phyloP scores from a whole-genome alignment of 2,797 vertebrate genomes.

The Pangasius macronema region DNA sequence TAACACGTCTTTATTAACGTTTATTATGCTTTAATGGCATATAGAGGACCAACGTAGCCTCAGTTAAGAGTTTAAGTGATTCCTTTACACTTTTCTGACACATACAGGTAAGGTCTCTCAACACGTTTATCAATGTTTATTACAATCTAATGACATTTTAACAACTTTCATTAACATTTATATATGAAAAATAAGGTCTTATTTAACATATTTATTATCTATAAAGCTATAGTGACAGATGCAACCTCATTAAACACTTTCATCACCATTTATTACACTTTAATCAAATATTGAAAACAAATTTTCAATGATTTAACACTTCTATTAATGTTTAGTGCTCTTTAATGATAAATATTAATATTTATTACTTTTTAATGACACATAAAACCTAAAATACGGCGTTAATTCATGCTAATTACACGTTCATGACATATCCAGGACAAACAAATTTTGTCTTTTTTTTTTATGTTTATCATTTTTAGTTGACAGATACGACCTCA shows the following conservation, averaged over 20 bases:
- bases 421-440: not conserved
- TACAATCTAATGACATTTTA: not conserved
- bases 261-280: no score
- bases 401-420: not conserved
- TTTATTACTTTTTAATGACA: not conserved
- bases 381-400: not conserved
- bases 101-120: not conserved
- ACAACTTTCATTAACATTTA: not conserved
- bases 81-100: not conserved
- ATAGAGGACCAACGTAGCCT: not conserved
- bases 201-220: not conserved
- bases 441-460: not conserved
- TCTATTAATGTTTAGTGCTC: not conserved
- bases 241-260: no score
- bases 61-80: no score
- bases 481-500: not conserved
- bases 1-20: not conserved
- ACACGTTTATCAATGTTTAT: no score
- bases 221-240: not conserved
- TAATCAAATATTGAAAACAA: not conserved
- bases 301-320: no score
- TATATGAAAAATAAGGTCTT: not conserved
- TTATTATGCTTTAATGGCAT: not conserved
- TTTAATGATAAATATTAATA: not conserved
- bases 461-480: not conserved